phyloP scores from a whole-genome alignment of 2,888 invertebrate species.

The Epistrophe grossulariae region DNA sequence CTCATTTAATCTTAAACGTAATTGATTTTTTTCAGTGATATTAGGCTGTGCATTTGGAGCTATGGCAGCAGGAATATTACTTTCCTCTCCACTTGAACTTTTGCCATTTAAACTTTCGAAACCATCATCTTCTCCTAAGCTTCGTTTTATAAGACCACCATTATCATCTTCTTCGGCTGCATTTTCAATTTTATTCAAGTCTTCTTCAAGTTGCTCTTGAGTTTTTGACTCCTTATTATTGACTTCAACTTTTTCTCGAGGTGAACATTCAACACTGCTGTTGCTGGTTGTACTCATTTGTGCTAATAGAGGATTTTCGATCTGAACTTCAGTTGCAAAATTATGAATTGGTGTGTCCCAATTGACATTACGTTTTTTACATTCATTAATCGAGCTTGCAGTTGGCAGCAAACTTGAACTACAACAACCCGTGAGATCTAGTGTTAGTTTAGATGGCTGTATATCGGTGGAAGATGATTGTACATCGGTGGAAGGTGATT shows the following conservation, averaged over 20 bases:
- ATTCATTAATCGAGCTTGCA: constrained; percentile 46
- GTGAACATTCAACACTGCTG: constrained; percentile 45
- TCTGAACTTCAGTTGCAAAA: constrained; percentile 79
- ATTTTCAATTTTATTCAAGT: constrained; percentile 76
- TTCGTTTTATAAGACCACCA: constrained; percentile 75
- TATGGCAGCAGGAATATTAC: constrained; percentile 35
- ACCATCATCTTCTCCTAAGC: constrained; percentile 89
- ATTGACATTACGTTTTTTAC: constrained; percentile 83
- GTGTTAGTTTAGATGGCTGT: constrained; percentile 42
- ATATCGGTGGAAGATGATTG: constrained; percentile 36
- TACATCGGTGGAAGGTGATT: constrained; percentile 37
- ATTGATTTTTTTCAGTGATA: constrained; percentile 76
- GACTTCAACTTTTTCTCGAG: constrained; percentile 8
- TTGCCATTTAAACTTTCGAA: constrained; percentile 94
- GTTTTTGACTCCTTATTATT: constrained; percentile 72
- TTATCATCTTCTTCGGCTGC: constrained; percentile 20
- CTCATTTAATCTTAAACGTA: constrained; percentile 80
- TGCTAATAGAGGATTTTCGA: constrained; percentile 79
- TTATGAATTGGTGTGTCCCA: constrained; percentile 83
- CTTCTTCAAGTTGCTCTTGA: constrained; percentile 78
- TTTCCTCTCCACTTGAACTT: constrained; percentile 88
- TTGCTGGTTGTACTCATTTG: constrained; percentile 35
- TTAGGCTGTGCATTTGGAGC: constrained; percentile 36
- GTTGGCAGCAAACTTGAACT: constrained; percentile 11
- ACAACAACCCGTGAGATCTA: constrained; percentile 46